phyloP scores from a whole-genome alignment of 1,140 invertebrate genomes.

The Augochlora pura region DNA sequence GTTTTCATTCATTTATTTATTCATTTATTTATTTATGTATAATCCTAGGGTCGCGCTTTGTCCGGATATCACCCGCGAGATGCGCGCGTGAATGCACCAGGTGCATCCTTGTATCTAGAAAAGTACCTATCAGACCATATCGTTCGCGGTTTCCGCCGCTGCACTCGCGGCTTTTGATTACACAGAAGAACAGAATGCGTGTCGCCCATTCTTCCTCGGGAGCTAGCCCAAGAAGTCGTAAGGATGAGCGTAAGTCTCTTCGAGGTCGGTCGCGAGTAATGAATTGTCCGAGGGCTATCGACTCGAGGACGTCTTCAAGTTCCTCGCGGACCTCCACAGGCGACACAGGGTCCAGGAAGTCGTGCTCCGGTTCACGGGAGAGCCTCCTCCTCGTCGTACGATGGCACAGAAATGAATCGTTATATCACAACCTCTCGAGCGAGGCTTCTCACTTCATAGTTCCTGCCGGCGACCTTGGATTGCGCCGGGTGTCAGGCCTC shows the following conservation, averaged over 20 bases:
- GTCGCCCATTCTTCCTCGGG: background rate
- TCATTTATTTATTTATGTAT: conserved; percentile 43
- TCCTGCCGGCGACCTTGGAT: background rate
- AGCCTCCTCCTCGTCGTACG: conserved; percentile 50
- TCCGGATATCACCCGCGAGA: conserved; percentile 22
- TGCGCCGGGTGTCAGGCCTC: background rate
- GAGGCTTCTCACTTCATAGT: conserved; percentile 48
- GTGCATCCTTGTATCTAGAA: conserved; percentile 5
- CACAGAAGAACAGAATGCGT: conserved; percentile 21
- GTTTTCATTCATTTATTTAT: conserved; percentile 41
- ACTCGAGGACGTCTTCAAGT: background rate
- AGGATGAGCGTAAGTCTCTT: too few species aligned
- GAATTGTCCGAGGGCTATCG: too few species aligned
- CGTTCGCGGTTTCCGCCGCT: conserved; percentile 20
- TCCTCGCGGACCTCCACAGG: background rate
- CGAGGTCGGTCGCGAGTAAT: too few species aligned
- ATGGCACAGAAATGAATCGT: conserved; percentile 60
- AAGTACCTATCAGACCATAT: conserved; percentile 33
- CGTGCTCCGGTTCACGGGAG: conserved; percentile 19
- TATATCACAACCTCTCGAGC: conserved; percentile 62
- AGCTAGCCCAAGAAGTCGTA: too few species aligned
- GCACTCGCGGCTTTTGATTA: conserved; percentile 38
- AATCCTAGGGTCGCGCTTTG: conserved; percentile 28
- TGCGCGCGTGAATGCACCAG: background rate
- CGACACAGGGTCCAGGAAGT: conserved; percentile 13